phyloP scores from a whole-genome alignment of 2,113 vertebrate genomes.

The Blennius ocellaris region DNA sequence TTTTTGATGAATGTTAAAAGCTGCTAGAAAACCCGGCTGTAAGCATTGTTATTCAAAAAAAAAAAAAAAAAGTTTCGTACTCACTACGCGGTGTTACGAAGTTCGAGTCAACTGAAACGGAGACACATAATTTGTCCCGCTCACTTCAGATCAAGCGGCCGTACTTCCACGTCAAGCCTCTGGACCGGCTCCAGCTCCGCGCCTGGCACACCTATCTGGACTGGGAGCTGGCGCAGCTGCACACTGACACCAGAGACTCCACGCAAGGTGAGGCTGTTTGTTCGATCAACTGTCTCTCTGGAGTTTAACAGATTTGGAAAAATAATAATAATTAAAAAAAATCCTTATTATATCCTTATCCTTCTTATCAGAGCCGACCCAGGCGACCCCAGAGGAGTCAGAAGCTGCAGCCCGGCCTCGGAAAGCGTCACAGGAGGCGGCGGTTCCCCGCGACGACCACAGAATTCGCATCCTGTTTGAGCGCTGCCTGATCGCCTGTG shows the following conservation, averaged over 20 bases:
- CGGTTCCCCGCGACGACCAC: constrained; percentile 60
- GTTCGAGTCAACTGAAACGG: too few species aligned
- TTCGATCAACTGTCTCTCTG: too few species aligned
- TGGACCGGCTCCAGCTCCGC: constrained; percentile 85
- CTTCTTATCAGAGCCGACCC: constrained; percentile 47
- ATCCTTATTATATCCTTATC: background rate
- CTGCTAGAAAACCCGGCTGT: too few species aligned
- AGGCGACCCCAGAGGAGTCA: constrained; percentile 45
- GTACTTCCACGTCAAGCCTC: constrained; percentile 88
- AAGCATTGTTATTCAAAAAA: too few species aligned
- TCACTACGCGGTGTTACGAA: too few species aligned
- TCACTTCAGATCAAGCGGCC: constrained; percentile 85
- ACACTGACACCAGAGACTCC: constrained; percentile 42
- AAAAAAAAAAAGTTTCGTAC: too few species aligned
- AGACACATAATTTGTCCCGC: background rate
- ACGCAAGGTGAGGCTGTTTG: constrained; percentile 40
- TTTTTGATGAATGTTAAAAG: too few species aligned
- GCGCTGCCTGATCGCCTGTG: constrained; percentile 89
- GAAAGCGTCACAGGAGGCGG: constrained; percentile 31
- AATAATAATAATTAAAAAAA: too few species aligned
- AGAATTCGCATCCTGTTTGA: constrained; percentile 86
- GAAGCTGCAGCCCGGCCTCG: constrained; percentile 37
- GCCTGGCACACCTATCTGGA: constrained; percentile 90
- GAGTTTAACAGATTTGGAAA: too few species aligned
- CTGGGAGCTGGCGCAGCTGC: constrained; percentile 81